phyloP scores from a whole-genome alignment of 2,888 invertebrate species.

The Thecophora atra region DNA sequence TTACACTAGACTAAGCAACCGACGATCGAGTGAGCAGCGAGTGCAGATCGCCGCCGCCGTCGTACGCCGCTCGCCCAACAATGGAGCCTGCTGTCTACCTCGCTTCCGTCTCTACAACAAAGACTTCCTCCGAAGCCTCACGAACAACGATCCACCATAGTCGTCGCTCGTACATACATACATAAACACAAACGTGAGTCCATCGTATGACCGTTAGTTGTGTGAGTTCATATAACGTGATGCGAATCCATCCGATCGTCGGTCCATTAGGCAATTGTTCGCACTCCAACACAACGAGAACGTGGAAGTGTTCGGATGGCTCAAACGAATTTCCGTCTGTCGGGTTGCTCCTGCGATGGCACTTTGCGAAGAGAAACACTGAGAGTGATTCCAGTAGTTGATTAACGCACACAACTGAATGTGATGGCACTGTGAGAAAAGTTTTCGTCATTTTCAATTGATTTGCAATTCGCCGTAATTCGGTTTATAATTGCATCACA shows the following conservation, averaged over 20 bases:
- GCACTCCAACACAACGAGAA: constrained; percentile 22
- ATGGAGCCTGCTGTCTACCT: constrained; percentile 16
- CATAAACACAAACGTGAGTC: background rate
- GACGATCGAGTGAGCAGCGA: constrained; percentile 11
- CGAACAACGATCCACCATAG: constrained; percentile 7
- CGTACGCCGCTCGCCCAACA: background rate
- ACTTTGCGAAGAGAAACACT: constrained; percentile 15
- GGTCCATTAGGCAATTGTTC: background rate
- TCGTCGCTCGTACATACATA: background rate
- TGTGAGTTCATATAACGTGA: constrained; percentile 18
- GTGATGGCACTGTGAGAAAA: background rate
- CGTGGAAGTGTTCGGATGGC: constrained; percentile 15
- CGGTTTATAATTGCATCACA: too few relatives aligned
- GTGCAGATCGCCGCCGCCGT: background rate
- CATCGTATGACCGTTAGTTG: background rate
- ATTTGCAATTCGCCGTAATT: background rate
- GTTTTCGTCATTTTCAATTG: background rate
- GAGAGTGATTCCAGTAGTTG: background rate
- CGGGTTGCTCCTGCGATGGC: background rate
- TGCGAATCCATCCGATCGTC: constrained; percentile 15
- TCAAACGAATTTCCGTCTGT: background rate
- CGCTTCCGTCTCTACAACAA: constrained; percentile 22
- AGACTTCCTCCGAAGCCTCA: constrained; percentile 13
- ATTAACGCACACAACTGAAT: too few relatives aligned
- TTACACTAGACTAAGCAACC: constrained; percentile 25